Base-by-base conservation (phyloP, 2,797 vertebrate genomes). In the Dicrostonyx torquatus region DNA sequence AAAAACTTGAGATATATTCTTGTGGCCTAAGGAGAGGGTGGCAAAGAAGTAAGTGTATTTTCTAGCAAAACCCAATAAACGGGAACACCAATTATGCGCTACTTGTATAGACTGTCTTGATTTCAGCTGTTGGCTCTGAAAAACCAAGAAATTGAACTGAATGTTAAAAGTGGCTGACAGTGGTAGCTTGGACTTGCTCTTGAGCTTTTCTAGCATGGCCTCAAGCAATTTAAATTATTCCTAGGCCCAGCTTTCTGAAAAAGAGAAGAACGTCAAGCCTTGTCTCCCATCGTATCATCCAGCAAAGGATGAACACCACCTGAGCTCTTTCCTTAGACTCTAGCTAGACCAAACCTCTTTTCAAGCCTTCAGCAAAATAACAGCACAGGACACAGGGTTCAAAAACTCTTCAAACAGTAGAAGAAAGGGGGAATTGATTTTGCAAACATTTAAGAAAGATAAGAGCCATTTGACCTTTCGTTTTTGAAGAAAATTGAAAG, bases 171-270 rank as follows among this genome's bases (percentile, higher is more conserved):
- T 72, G 6, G 0, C 29, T 26, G 6, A 45, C 6, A 15, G 5
- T 37, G 40, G 29, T 17, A 53, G 31, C 15, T 89, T 82, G 53
- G 53, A 26, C 13, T 76, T 55, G 2, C 14, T 48, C 73, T 68
- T 92, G 85, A 91, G 6, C 14, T 10, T 92, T 78, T 94, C 24
- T 40, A 77, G 62, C 31, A 86, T n/a, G 94, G 77, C 85, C 10
- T 78, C 20, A 11, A 13, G 1, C 50, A 73, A 73, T 73, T 1
- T n/a, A 55, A 79, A 43, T 82, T 34, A 43, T 68, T 31, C 4
- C 24, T n/a, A 90, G 60, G 10, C n/a, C 2, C 6, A 55, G 8
- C 48, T 93, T 91, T 87, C 34, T 72, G 2, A 50, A 77, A 78
- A 50, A 14, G 45, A 55, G 45, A 22, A 82, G 48, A 86, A 82